Conservation (phyloP, 1,140 invertebrate genomes). For the Cotesia typhae region DNA sequence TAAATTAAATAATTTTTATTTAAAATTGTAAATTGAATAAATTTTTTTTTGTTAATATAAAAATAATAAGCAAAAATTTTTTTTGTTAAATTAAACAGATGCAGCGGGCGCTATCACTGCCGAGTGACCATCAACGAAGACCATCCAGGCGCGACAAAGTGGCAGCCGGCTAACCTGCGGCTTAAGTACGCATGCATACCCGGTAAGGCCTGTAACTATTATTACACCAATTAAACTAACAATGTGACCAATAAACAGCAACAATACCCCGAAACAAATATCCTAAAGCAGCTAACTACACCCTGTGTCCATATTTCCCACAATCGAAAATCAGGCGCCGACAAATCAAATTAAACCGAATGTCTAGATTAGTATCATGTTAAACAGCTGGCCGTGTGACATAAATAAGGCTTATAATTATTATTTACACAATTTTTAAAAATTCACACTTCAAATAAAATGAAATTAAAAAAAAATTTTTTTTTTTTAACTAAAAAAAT, state of each 20-base stretch:
- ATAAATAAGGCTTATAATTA: no score
- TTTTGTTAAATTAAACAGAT: slow-evolving; percentile 46
- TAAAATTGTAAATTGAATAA: neutral
- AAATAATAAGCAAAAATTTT: slow-evolving; percentile 24
- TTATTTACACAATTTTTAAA: no score
- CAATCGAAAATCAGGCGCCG: no score
- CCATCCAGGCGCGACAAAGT: slow-evolving; percentile 53
- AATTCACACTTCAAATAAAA: no score
- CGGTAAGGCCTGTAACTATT: slow-evolving; percentile 47
- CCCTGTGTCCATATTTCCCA: no score
- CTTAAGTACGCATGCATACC: slow-evolving; percentile 63
- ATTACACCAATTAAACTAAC: neutral
- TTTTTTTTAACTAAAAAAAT: no score
- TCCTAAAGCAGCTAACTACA: neutral
- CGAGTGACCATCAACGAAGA: slow-evolving; percentile 54
- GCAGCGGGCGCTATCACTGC: slow-evolving; percentile 60
- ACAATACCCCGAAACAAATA: neutral
- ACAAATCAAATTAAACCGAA: no score
- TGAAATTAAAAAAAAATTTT: no score
- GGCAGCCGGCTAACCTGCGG: slow-evolving; percentile 57
- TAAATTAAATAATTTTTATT: neutral
- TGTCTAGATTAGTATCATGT: no score
- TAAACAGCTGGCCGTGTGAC: no score
- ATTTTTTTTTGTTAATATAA: neutral
- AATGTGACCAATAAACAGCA: neutral